Conservation (phyloP, 2,888 invertebrate species). For the Elegia similella region DNA sequence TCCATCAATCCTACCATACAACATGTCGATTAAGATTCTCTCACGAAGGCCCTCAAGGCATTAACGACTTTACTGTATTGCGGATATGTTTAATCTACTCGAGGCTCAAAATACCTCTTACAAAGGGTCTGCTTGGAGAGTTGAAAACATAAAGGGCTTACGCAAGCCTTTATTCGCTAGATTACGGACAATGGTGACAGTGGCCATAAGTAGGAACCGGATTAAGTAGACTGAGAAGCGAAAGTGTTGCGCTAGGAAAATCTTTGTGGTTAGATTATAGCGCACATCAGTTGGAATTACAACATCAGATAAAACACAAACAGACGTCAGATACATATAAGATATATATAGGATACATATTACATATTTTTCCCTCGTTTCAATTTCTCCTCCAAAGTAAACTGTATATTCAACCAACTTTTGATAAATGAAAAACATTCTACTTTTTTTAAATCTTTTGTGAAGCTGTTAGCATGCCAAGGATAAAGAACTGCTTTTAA, state of each 20-base stretch:
- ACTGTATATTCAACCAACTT: background rate
- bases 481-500: slow-evolving; percentile 1
- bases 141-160: slow-evolving; percentile 12
- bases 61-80: background rate
- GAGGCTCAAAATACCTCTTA: background rate
- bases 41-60: background rate
- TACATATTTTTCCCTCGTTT: no score
- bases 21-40: background rate
- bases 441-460: slow-evolving; percentile 1
- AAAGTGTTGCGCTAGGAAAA: slow-evolving; percentile 36
- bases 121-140: slow-evolving; percentile 2
- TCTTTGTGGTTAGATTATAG: slow-evolving; percentile 14
- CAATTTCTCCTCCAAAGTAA: background rate
- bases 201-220: slow-evolving; percentile 31
- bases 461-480: background rate
- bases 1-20: background rate
- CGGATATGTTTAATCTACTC: background rate
- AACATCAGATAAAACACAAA: background rate
- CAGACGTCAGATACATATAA: background rate
- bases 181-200: slow-evolving; percentile 31
- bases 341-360: background rate
- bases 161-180: slow-evolving; percentile 21
- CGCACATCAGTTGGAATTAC: background rate
- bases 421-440: background rate
- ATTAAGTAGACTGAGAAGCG: slow-evolving; percentile 35